Evolutionary conservation across 2,113 vertebrate genomes (phyloP).

Genomic region (Monarcha castaneiventris): DNA sequence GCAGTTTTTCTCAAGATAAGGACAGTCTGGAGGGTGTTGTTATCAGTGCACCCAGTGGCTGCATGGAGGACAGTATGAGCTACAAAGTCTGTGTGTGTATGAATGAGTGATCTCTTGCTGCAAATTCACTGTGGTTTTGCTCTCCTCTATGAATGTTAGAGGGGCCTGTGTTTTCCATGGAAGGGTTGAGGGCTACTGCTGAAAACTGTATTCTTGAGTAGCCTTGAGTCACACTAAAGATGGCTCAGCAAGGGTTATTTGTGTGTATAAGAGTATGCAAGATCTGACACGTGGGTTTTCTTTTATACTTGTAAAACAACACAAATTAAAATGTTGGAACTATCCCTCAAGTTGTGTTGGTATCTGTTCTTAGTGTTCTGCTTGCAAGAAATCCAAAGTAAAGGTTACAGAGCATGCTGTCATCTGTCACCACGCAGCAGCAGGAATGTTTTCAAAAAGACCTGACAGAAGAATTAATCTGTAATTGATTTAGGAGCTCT

Average conservation of each 20-base stretch:
- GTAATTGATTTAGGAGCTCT: neutral
- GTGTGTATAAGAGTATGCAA: neutral
- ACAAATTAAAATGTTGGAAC: conserved; percentile 29
- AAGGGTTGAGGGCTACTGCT: neutral
- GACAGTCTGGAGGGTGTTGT: neutral
- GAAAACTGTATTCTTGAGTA: neutral
- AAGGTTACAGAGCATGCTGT: neutral
- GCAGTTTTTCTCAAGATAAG: neutral
- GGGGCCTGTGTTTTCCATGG: neutral
- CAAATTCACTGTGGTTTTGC: neutral
- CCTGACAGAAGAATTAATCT: neutral
- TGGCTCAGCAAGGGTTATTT: neutral
- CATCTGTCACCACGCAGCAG: neutral
- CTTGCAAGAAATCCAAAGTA: neutral
- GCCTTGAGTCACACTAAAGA: neutral
- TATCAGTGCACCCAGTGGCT: neutral
- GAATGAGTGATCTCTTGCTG: neutral
- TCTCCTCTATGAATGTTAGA: neutral
- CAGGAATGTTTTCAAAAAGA: neutral
- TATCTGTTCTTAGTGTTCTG: neutral
- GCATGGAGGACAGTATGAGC: neutral
- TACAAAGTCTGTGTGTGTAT: neutral
- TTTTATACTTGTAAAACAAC: conserved; percentile 25
- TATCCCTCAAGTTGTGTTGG: neutral
- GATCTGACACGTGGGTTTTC: neutral